phyloP scores from a whole-genome alignment of 1,140 invertebrate genomes.

The Globodera rostochiensis region DNA sequence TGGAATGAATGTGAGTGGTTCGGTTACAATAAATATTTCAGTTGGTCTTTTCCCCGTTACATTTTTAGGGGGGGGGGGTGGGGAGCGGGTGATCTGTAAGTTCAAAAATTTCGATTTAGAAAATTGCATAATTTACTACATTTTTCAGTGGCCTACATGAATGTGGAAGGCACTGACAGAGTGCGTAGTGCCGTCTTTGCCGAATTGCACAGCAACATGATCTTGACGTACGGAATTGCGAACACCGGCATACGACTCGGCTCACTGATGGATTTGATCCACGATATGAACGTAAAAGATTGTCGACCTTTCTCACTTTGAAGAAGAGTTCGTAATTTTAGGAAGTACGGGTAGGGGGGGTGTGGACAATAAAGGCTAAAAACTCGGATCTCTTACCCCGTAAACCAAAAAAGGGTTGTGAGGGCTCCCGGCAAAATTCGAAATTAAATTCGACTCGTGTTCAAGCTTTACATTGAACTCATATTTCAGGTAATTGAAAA shows the following conservation, averaged over 20 bases:
- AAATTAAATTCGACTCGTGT: too few relatives aligned
- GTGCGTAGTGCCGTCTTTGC: constrained; percentile 47
- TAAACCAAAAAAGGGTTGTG: too few relatives aligned
- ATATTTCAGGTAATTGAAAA: constrained; percentile 48
- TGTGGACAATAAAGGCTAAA: too few relatives aligned
- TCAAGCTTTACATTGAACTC: too few relatives aligned
- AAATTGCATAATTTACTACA: background rate
- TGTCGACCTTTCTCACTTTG: background rate
- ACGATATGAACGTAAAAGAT: constrained; percentile 48
- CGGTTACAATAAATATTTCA: background rate
- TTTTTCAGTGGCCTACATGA: constrained; percentile 33
- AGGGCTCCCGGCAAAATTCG: too few relatives aligned
- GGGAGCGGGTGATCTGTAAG: too few relatives aligned
- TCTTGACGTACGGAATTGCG: constrained; percentile 47
- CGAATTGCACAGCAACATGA: constrained; percentile 49
- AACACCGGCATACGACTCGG: constrained; percentile 48
- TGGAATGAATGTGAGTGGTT: constrained; percentile 47
- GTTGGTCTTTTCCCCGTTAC: background rate
- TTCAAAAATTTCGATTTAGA: too few relatives aligned
- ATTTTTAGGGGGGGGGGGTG: too few relatives aligned
- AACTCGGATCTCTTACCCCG: too few relatives aligned
- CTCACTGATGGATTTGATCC: constrained; percentile 42
- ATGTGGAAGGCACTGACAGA: constrained; percentile 39
- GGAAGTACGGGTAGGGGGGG: too few relatives aligned
- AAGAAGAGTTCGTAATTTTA: too few relatives aligned